Percentiles rank a stretch among this genome's conserved stretches.
Conservation (phyloP, 1,140 invertebrate genomes). For the Magallana gigas region DNA sequence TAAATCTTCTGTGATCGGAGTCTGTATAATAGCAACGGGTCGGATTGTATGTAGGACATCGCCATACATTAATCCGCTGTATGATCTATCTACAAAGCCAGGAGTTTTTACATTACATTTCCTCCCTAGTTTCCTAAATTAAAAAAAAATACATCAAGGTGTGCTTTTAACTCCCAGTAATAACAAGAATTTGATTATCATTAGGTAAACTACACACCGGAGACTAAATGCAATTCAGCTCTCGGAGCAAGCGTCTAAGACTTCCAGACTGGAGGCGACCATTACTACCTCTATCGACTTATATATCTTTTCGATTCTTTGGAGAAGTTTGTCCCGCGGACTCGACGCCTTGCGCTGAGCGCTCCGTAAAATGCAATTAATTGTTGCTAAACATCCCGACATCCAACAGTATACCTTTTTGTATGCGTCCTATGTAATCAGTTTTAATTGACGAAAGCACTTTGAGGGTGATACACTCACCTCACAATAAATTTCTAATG, state of each 20-base stretch:
- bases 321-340: conserved; percentile 1
- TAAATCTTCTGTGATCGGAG: too few relatives aligned
- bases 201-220: not conserved
- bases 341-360: not conserved
- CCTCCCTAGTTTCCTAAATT: not conserved
- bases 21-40: too few relatives aligned
- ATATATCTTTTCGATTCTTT: conserved; percentile 15
- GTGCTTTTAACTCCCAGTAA: not conserved
- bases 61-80: too few relatives aligned
- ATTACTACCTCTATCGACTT: not conserved
- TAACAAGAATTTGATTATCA: conserved; percentile 27
- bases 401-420: not conserved
- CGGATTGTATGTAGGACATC: too few relatives aligned
- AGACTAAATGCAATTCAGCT: not conserved
- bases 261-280: not conserved
- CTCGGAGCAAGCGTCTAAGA: not conserved
- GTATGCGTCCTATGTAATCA: conserved; percentile 1
- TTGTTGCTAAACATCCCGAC: conserved; percentile 18
- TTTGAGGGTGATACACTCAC: conserved; percentile 12
- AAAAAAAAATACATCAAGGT: not conserved
- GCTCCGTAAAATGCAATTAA: conserved; percentile 34
- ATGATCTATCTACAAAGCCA: too few relatives aligned
- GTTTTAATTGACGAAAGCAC: conserved; percentile 31
- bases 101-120: too few relatives aligned
- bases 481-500: conserved; percentile 28